These are phyloP conservation scores for Vidua macroura DNA, from an alignment of 2,113 vertebrate genomes.

Conservation along the genomic window DNA sequence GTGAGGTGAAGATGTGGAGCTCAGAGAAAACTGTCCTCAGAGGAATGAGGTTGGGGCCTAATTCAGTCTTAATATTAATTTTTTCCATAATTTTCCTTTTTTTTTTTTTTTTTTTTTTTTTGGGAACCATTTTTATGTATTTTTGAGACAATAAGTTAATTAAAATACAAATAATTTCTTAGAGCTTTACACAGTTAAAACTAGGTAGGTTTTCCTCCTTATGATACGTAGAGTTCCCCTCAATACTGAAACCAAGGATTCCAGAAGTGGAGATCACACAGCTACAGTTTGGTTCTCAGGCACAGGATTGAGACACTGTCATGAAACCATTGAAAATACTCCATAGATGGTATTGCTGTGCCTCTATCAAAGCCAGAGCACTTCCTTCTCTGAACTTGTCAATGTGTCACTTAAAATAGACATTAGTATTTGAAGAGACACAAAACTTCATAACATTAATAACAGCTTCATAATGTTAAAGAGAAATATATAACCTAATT, in stretches of 20 bases:
- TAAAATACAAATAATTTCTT: neutral
- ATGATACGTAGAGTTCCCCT: neutral
- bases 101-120: neutral
- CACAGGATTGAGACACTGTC: rapidly evolving
- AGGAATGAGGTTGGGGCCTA: neutral
- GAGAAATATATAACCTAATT: slow-evolving; percentile 20
- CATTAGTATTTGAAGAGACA: neutral
- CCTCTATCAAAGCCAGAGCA: neutral
- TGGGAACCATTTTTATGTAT: neutral
- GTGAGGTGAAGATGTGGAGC: neutral
- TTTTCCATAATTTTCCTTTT: neutral
- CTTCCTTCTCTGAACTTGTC: neutral
- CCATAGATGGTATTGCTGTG: neutral
- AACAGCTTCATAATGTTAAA: slow-evolving; percentile 29
- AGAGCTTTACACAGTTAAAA: neutral
- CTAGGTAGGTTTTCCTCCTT: neutral
- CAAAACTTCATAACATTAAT: neutral
- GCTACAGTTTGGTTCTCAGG: neutral
- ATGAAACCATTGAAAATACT: neutral
- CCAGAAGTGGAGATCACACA: neutral
- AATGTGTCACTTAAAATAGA: neutral
- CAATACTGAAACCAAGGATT: neutral
- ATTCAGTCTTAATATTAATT: neutral
- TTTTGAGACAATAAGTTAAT: neutral
- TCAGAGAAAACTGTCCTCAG: neutral